Percentiles rank a stretch among this genome's conserved stretches.
Evolutionary conservation across 1,140 invertebrate species (phyloP).

Genomic region (Drosophila melanica): DNA sequence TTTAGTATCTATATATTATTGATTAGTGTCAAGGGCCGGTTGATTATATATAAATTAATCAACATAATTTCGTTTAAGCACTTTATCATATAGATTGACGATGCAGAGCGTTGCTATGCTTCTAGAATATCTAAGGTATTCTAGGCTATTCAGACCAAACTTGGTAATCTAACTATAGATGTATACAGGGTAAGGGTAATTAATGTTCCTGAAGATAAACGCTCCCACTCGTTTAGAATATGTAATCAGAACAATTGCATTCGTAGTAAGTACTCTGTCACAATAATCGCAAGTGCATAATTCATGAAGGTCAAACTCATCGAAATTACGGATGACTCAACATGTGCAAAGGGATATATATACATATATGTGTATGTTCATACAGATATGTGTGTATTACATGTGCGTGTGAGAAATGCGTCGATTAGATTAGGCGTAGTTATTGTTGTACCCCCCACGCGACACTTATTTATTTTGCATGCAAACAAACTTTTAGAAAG

Average conservation of each 20-base stretch:
- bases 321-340: constrained; percentile 29
- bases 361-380: background rate
- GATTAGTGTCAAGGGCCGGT: background rate
- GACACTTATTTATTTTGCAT: constrained; percentile 45
- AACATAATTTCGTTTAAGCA: no score
- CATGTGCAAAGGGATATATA: background rate
- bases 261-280: constrained; percentile 3
- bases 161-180: no score
- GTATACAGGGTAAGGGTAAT: no score
- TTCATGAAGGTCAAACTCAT: constrained; percentile 50
- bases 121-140: no score
- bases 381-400: background rate
- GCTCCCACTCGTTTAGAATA: no score
- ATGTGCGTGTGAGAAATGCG: constrained; percentile 7
- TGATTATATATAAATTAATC: no score
- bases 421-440: constrained; percentile 14
- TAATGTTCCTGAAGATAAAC: no score
- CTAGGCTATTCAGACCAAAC: no score
- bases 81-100: no score
- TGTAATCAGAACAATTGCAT: background rate
- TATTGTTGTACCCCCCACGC: background rate
- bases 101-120: no score
- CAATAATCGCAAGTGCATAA: constrained; percentile 5
- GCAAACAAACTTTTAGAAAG: constrained; percentile 45
- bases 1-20: no score